Evolutionary conservation across 2,113 vertebrate species (phyloP).

Genomic region (Ahaetulla prasina): DNA sequence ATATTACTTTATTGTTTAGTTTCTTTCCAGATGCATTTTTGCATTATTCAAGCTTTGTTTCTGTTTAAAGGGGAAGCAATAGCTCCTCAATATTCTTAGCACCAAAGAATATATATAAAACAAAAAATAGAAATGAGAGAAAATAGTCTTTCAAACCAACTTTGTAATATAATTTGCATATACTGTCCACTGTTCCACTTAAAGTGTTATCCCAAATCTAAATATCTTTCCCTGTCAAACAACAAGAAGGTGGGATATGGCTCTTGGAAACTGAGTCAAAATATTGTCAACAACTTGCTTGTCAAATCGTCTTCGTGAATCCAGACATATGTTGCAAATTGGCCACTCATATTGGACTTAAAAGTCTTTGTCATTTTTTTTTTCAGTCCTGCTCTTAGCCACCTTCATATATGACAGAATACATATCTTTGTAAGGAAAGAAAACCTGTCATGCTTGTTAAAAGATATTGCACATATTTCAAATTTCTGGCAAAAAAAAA

Average conservation of each 20-base stretch:
- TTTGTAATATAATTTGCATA: background rate
- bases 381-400: background rate
- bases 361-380: background rate
- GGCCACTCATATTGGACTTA: background rate
- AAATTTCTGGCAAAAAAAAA: background rate
- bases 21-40: background rate
- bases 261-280: background rate
- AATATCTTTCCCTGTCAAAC: background rate
- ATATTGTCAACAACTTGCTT: background rate
- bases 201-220: background rate
- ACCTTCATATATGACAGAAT: background rate
- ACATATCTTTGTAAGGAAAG: background rate
- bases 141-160: background rate
- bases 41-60: background rate
- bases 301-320: background rate
- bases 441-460: rapidly evolving
- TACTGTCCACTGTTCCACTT: background rate
- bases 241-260: background rate
- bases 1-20: background rate
- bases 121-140: background rate
- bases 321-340: background rate
- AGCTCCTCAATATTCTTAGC: background rate
- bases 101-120: background rate
- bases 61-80: background rate
- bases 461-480: background rate